Percentiles rank a stretch among this genome's conserved stretches.
Conservation (phyloP, 1,140 invertebrate genomes). For the Caerostris extrusa region DNA sequence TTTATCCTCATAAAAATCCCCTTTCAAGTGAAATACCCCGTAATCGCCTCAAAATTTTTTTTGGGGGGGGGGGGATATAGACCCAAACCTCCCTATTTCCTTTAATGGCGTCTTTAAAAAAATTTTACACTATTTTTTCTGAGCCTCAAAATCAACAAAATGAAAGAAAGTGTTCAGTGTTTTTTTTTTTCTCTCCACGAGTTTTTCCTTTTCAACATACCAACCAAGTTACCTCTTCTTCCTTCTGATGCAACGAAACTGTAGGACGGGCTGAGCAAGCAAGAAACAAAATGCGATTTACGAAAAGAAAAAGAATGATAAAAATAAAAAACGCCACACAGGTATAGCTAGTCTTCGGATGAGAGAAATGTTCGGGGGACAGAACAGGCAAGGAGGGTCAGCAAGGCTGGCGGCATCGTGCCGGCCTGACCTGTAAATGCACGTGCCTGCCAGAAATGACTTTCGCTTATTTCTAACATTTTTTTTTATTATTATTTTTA, state of each 20-base stretch:
- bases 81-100: too few species aligned
- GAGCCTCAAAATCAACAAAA: background rate
- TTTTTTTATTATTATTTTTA: conserved; percentile 48
- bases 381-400: background rate
- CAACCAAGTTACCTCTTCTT: background rate
- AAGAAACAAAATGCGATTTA: conserved; percentile 40
- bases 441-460: conserved; percentile 71
- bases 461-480: conserved; percentile 67
- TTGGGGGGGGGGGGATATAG: too few species aligned
- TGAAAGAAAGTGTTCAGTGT: background rate
- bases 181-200: background rate
- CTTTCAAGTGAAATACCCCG: too few species aligned
- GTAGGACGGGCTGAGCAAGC: background rate
- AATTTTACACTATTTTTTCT: background rate
- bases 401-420: conserved; percentile 61
- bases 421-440: conserved; percentile 47
- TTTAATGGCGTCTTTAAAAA: too few species aligned
- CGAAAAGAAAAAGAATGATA: background rate
- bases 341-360: background rate
- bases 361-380: background rate
- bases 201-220: background rate
- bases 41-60: too few species aligned
- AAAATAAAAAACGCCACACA: background rate
- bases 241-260: conserved; percentile 23
- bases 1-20: too few species aligned